Conservation (phyloP, 2,797 vertebrate species). For the Gymnothorax reevesii region DNA sequence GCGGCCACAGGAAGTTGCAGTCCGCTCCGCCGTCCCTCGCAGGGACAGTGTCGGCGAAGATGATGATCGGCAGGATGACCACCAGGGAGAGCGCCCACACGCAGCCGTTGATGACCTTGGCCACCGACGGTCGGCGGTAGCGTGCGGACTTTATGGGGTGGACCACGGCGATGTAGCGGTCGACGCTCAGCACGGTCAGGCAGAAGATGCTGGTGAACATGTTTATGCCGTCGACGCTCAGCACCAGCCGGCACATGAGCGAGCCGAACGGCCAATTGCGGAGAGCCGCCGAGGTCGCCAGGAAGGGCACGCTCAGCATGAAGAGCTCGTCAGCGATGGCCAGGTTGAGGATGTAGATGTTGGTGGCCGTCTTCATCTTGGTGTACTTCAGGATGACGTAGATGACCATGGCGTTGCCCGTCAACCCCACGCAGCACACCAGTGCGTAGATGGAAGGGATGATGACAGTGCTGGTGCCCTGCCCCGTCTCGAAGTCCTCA, state of each 20-base stretch:
- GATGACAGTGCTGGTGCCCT: conserved; percentile 26
- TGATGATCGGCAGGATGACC: conserved; percentile 46
- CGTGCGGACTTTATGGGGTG: conserved; percentile 42
- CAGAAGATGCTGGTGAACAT: conserved; percentile 49
- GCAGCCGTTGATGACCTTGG: conserved; percentile 38
- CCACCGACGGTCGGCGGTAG: conserved; percentile 39
- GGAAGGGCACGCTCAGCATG: conserved; percentile 44
- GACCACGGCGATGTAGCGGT: conserved; percentile 44
- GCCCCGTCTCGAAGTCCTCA: conserved; percentile 26
- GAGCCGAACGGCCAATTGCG: conserved; percentile 44
- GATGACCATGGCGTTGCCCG: conserved; percentile 42
- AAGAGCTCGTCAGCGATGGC: conserved; percentile 42
- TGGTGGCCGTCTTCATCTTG: conserved; percentile 47
- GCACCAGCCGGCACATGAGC: conserved; percentile 39
- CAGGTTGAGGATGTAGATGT: conserved; percentile 48
- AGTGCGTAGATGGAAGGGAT: conserved; percentile 42
- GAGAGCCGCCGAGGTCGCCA: conserved; percentile 39
- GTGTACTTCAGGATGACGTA: conserved; percentile 44
- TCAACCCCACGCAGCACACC: conserved; percentile 42
- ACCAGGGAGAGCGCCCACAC: conserved; percentile 42
- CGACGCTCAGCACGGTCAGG: conserved; percentile 44
- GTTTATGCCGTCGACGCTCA: conserved; percentile 45
- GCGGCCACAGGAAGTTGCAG: conserved; percentile 44
- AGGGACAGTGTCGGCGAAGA: conserved; percentile 41
- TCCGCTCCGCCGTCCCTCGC: conserved; percentile 28